Evolutionary conservation across 2,888 invertebrate species (phyloP).

Genomic region (Mythimna albipuncta): DNA sequence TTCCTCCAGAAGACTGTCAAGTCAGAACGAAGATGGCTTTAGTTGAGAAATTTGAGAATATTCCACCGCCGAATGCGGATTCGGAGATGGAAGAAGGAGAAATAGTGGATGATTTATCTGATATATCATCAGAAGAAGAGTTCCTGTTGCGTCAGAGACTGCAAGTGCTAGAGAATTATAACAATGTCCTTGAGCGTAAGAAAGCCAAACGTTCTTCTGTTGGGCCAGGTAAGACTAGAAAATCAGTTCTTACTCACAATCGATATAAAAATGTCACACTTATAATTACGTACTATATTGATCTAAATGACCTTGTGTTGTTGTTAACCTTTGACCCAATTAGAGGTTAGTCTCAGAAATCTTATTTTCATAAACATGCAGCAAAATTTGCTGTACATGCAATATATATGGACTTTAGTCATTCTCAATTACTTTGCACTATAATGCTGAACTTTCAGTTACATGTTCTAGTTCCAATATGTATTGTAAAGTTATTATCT

Average conservation of each 20-base stretch:
- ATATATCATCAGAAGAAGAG: constrained; percentile 89
- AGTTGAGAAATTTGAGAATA: constrained; percentile 76
- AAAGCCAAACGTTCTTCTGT: constrained; percentile 81
- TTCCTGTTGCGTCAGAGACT: constrained; percentile 84
- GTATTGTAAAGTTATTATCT: neutral
- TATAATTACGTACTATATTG: neutral
- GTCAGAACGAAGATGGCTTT: constrained; percentile 74
- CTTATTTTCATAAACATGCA: constrained; percentile 1
- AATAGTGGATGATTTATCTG: constrained; percentile 86
- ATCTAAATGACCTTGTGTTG: constrained; percentile 30
- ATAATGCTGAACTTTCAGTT: neutral
- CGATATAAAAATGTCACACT: neutral
- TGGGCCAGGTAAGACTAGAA: constrained; percentile 72
- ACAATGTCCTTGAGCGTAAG: constrained; percentile 87
- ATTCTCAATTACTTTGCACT: neutral
- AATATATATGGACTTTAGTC: constrained; percentile 1
- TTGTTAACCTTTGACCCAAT: constrained; percentile 61
- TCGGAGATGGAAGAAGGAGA: constrained; percentile 89
- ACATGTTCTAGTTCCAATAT: neutral
- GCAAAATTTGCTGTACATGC: neutral
- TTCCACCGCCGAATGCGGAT: constrained; percentile 74
- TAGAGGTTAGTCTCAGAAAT: constrained; percentile 17
- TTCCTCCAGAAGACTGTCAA: constrained; percentile 44
- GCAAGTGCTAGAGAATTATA: constrained; percentile 86
- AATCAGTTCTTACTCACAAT: neutral